Evolutionary conservation across 2,797 vertebrate species (phyloP), one percentile per base, ranked within the genome.

Genomic region (Lindbergichthys nudifrons): DNA sequence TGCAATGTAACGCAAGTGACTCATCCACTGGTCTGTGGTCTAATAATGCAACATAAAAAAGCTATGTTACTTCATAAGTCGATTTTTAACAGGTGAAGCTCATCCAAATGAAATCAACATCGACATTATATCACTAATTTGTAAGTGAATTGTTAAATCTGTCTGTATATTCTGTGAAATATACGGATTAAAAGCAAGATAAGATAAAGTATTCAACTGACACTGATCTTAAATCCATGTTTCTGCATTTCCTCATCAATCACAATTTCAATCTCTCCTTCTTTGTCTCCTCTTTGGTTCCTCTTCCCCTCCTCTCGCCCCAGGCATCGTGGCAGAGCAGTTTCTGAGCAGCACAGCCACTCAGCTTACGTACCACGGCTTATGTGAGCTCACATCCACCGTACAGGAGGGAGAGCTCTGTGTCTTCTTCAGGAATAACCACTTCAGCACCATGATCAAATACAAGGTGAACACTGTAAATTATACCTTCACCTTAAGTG

Each of bases 401-500:
- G 97, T 99, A 65, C 97, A 99, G 92, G 98, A 99, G 90, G 97
- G 97, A 92, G 98, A 99, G 80, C 96, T 99, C 61, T 98, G 98
- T 64, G 98, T 99, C 76, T 99, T 99, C 93, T 99, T 99, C 94
- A 97, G 98, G 93, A 99, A 99, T 92, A 99, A 99, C 95, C 98
- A 99, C 95, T 99, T 99, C 91, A 99, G 98, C 95, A 99, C 98
- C 92, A 99, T 99, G 97, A 99, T 97, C 92, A 99, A 99, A 93
- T 96, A 96, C 90, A 97, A 99, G 97, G 98, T 99, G 94, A 73
- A 50, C 39, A 56, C 61, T 1, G 5, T 80, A 74, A 43, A 47
- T 3, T 16, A 15, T 16, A 2, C 45, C 15, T 36, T 56, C 30
- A 30, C 16, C 16, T 30, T 12, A 11, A 39, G 30, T 16, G 10